Base-by-base conservation (phyloP, 2,888 invertebrate species). In the Tribolium freemani region DNA sequence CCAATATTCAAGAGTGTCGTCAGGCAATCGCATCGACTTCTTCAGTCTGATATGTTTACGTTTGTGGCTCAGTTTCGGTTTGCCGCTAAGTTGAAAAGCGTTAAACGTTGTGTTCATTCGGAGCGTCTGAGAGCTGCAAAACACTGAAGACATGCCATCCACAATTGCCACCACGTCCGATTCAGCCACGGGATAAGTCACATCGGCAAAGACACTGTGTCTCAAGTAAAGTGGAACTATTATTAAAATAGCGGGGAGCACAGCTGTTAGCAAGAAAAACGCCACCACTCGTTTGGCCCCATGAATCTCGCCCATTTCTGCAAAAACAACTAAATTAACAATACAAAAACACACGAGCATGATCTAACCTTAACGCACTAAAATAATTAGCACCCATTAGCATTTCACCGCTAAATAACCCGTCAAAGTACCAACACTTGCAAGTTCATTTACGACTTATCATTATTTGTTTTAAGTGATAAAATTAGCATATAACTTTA, bases 1-100 rank as follows among this genome's bases (percentile, higher is more conserved):
- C 95, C 95, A 96, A 85, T 95, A 96, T 84, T 96, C 95, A 38
- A 95, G 86, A 6, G 95, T 94, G 80, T 95, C 95, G 84, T 95
- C 95, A 0, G 94, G 94, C 74, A 96, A 86, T 1, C 89, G 90
- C 93, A 96, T 94, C 4, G 94, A 94, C 83, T 95, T 95, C 83
- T 92, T 93, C 78, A 95, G 87, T 76, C 92, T 88, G 77, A 94
- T 92, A 81, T 94, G 94, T 85, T 93, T 94, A 60, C 91, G 90
- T 80, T 90, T 91, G 0, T 84, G 82, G 56, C 93, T 91, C 73
- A 93, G 87, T 86, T 91, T 90, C 3, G 95, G 95, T 76, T 89
- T 90, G 11, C 83, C 82, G 6, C 76, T 77, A 30, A 86, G 73
- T 70, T 86, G 86, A 70, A 85, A 85, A 11, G 86, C 86, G 72